Base-by-base conservation (phyloP, 2,113 vertebrate genomes). In the Tonatia bakeri region DNA sequence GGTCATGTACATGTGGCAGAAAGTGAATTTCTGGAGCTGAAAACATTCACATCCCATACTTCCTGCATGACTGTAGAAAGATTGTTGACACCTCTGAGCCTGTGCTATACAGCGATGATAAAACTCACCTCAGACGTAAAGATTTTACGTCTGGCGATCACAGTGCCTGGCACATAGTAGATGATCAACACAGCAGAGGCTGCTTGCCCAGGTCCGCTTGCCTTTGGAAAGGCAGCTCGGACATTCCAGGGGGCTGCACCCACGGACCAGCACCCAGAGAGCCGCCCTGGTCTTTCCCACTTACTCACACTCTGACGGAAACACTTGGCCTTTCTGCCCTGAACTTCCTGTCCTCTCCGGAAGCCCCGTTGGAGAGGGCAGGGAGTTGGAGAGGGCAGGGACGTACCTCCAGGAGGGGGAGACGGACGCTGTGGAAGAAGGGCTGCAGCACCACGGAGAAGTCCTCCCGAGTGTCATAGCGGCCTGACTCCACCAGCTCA, bases 371-470 rank as follows among this genome's bases (percentile, higher is more conserved):
- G 5, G 24, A 14, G 14, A 1, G 36, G 72, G 47, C 22, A 28
- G 75, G 45, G 33, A 40, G 0, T 0, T 5, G 5, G 24, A 14
- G 14, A 1, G 36, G 72, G 47, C 22, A 28, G 75, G 45, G 33
- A 40, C 85, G 2, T 98, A 99, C 99, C 98, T 98, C 92, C 93
- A 97, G 95, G 65, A 95, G 5, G 4, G 99, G 98, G 24, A 98
- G 95, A 72, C 10, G 16, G 64, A 98, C 0, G 40, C 98, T 97
- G 31, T 81, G 97, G 36, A 99, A 89, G 90, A 99, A 99, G 26
- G 99, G 98, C 97, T 99, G 99, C 64, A 99, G 92, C 4, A 99
- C 98, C 85, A 99, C 99, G 0, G 99, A 98, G 97, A 99, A 99
- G 97, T 99, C 98, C 33, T 99, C 94, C 17, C 95, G 97, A 0